Conservation (phyloP, 2,113 vertebrate species). For the Chaetodon auriga region DNA sequence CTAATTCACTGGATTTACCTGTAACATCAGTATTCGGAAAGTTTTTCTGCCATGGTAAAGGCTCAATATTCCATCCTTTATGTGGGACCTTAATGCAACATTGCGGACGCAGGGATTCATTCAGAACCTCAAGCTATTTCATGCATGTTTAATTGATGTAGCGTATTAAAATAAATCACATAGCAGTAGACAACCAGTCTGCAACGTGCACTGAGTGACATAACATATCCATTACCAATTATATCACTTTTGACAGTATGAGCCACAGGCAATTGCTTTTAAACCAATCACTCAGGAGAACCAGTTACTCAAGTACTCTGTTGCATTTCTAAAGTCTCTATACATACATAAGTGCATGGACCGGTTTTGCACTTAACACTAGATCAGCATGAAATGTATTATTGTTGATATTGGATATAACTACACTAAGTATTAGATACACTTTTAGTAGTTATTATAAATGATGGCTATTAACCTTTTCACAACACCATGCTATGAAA, state of each 20-base stretch:
- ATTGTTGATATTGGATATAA: not conserved
- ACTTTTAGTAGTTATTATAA: not conserved
- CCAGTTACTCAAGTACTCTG: not conserved
- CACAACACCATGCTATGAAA: not conserved
- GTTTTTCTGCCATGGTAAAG: too few relatives aligned
- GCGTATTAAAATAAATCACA: not conserved
- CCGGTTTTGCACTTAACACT: not conserved
- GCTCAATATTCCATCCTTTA: not conserved
- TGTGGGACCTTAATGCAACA: not conserved
- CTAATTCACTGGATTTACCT: too few relatives aligned
- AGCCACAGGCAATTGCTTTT: not conserved
- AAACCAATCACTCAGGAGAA: not conserved
- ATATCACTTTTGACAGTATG: not conserved
- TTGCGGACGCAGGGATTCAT: not conserved
- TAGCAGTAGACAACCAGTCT: not conserved
- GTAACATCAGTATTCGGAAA: too few relatives aligned
- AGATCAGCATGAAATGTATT: not conserved
- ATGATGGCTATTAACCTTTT: not conserved
- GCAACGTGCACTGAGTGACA: not conserved
- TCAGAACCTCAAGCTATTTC: slow-evolving; percentile 8
- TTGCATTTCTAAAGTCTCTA: not conserved
- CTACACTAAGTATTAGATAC: not conserved
- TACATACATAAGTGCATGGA: not conserved
- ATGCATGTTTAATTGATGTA: not conserved
- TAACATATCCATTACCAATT: not conserved